phyloP scores from a whole-genome alignment of 2,113 vertebrate species.

The Mus pahari region DNA sequence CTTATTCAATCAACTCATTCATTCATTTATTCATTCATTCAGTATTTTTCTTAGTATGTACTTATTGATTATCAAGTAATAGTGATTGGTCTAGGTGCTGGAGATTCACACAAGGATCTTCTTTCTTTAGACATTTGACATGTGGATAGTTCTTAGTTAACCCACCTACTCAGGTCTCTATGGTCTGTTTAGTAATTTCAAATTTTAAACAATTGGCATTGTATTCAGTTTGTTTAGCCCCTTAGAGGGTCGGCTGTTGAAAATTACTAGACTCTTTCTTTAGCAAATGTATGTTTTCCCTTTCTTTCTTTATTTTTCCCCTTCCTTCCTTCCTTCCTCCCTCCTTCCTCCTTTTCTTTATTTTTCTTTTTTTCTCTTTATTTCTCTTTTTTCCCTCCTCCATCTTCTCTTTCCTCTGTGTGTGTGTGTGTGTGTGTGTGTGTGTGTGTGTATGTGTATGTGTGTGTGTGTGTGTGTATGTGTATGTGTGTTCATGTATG shows the following conservation, averaged over 20 bases:
- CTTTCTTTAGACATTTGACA: not conserved
- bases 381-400: not conserved
- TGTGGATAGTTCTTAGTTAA: not conserved
- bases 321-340: not conserved
- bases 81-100: not conserved
- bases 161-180: not conserved
- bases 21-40: not conserved
- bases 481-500: not conserved
- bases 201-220: not conserved
- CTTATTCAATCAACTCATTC: not conserved
- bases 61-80: not conserved
- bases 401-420: not conserved
- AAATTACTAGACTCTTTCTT: not conserved
- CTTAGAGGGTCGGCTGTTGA: not conserved
- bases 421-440: not conserved
- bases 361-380: not conserved
- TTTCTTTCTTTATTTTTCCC: not conserved
- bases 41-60: not conserved
- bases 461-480: not conserved
- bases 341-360: not conserved
- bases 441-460: not conserved
- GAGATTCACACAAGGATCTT: not conserved
- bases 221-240: conserved; percentile 15
- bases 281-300: not conserved
- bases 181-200: not conserved